These are phyloP conservation scores for Corvus hawaiiensis DNA, from an alignment of 2,113 vertebrate species.

Conservation along the genomic window DNA sequence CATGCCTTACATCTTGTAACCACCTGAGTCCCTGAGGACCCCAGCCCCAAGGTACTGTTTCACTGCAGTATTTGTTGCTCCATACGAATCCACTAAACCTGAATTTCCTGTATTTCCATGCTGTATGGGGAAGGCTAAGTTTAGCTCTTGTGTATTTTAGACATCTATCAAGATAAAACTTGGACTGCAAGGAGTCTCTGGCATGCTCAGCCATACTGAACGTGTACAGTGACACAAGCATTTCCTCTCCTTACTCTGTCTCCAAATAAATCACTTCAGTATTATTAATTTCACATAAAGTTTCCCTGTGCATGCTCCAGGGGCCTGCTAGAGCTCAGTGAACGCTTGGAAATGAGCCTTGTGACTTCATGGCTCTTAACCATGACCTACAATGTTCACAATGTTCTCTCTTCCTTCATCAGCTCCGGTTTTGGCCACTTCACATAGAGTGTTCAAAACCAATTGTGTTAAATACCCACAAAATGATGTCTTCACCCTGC, in stretches of 20 bases:
- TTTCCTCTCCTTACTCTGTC: not conserved
- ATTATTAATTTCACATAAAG: not conserved
- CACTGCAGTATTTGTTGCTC: not conserved
- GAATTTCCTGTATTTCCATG: not conserved
- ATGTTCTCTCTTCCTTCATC: not conserved
- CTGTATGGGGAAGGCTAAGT: not conserved
- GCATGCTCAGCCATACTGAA: not conserved
- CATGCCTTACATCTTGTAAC: not conserved
- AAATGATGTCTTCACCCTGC: fast-evolving
- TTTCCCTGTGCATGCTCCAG: not conserved
- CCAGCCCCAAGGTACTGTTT: not conserved
- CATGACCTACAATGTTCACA: not conserved
- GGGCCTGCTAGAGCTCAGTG: not conserved
- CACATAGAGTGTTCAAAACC: fast-evolving
- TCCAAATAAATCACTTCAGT: not conserved
- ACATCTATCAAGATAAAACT: constrained; percentile 41
- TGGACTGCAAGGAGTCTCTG: constrained; percentile 16
- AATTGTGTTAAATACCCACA: not conserved
- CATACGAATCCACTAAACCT: not conserved
- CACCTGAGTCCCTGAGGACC: not conserved
- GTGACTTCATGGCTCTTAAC: not conserved
- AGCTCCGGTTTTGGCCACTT: not conserved
- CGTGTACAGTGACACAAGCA: not conserved
- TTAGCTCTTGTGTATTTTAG: constrained; percentile 28
- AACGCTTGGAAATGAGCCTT: not conserved